These are phyloP conservation scores for Argyresthia albistria DNA, from an alignment of 2,888 invertebrate species.

Conservation along the genomic window DNA sequence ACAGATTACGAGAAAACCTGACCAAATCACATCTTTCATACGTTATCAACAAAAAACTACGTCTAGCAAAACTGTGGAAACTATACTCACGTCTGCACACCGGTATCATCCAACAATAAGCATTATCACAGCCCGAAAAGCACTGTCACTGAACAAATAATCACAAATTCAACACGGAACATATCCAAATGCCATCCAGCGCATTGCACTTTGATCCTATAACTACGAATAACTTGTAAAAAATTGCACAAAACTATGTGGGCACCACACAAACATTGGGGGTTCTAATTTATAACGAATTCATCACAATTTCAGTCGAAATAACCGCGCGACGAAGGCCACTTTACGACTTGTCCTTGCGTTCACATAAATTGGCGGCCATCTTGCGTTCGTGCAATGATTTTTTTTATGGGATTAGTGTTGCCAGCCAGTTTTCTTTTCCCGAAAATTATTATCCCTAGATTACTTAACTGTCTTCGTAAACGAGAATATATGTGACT, in stretches of 20 bases:
- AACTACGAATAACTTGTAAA: constrained; percentile 56
- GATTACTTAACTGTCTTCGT: too few species aligned
- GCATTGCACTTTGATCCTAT: constrained; percentile 57
- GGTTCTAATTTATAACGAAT: constrained; percentile 27
- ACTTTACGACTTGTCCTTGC: constrained; percentile 65
- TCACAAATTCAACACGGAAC: constrained; percentile 66
- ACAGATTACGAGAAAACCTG: constrained; percentile 41
- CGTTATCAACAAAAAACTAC: constrained; percentile 9
- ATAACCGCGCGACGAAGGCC: constrained; percentile 52
- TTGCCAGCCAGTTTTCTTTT: constrained; percentile 23
- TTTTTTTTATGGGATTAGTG: constrained; percentile 20
- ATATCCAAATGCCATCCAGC: constrained; percentile 55
- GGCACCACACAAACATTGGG: constrained; percentile 43
- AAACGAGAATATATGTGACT: too few species aligned
- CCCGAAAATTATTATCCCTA: too few species aligned
- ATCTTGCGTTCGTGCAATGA: constrained; percentile 60
- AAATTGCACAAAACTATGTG: constrained; percentile 53
- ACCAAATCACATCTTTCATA: constrained; percentile 24
- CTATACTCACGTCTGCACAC: constrained; percentile 50
- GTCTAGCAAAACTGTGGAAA: constrained; percentile 16
- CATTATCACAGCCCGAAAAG: constrained; percentile 57
- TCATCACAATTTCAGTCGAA: constrained; percentile 53
- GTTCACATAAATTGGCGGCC: constrained; percentile 69
- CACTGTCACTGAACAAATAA: constrained; percentile 65
- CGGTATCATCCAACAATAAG: constrained; percentile 65